Percentiles rank a stretch among this genome's conserved stretches.
Conservation (phyloP, 2,113 vertebrate genomes). For the Lynx canadensis region DNA sequence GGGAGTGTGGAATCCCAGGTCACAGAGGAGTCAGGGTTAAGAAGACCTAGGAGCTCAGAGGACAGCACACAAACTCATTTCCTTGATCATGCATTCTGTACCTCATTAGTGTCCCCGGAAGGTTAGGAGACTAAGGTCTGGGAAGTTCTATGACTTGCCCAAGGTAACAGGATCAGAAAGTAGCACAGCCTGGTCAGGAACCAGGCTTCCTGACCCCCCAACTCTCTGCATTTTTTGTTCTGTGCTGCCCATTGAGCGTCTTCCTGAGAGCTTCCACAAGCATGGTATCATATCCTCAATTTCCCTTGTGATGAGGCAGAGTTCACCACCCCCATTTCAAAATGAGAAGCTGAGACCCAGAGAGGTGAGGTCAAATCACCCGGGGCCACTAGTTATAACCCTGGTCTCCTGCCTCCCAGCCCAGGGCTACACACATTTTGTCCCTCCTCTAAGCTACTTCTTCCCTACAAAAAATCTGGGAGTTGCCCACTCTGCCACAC, state of each 20-base stretch:
- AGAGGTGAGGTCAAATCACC: not conserved
- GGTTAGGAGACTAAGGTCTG: not conserved
- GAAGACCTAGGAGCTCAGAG: not conserved
- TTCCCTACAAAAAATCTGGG: not conserved
- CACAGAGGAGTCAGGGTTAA: not conserved
- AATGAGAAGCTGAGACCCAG: not conserved
- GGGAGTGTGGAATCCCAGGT: not conserved
- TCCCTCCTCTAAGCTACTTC: not conserved
- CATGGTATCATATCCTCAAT: not conserved
- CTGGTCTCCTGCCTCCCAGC: not conserved
- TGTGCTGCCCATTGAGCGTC: not conserved
- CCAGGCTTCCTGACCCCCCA: not conserved
- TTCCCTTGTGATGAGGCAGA: not conserved
- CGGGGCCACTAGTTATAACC: not conserved
- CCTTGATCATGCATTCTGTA: rapidly evolving
- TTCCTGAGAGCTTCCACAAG: not conserved
- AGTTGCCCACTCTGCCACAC: not conserved
- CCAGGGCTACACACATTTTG: too few relatives aligned
- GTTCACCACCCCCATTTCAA: not conserved
- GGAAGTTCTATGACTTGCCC: not conserved
- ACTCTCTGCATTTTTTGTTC: not conserved
- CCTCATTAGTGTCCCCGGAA: not conserved
- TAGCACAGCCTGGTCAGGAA: not conserved
- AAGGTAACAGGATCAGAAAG: not conserved
- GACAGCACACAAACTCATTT: not conserved